Evolutionary conservation across 2,797 vertebrate genomes (phyloP), one percentile per base, ranked within the genome.

Genomic region (Aldrovandia affinis): DNA sequence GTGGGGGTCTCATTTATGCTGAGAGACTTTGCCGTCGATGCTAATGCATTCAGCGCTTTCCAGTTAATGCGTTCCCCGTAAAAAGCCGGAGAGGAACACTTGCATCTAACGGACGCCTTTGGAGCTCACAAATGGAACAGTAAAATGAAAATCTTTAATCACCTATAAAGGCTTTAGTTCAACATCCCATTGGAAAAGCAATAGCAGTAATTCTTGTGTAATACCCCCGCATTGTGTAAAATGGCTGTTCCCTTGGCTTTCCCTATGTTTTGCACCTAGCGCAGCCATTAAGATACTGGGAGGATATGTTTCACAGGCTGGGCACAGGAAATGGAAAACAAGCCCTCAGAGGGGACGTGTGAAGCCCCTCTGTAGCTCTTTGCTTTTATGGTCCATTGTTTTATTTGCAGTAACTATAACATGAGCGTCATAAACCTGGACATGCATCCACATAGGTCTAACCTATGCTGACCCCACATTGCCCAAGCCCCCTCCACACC

Each of bases 131-230:
- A 78, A 83, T 65, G 36, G 80, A 47, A 47, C 33, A 47, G 33
- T 44, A 61, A 81, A 59, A 80, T 59, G 55, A 75, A 78, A 70
- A 59, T 33, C 81, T 39, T 54, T 82, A 73, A 68, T 82, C 81
- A 63, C 82, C 54, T 18, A 70, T 20, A 70, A 78, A 3, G n/a
- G 68, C 52, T 14, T 36, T 12, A 47, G 36, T 42, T 83, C 73
- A 33, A 50, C 15, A 44, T 47, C 54, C 30, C 50, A 50, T 79
- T 68, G 30, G 75, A 55, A 82, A 83, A 85, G 84, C 61, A 57
- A 68, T 55, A 78, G 59, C 84, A 78, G 75, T 52, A 63, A 30
- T 63, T 54, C 50, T 36, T 68, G 81, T 28, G n/a, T 63, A 83
- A 52, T 42, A 70, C 61, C 39, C 18, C 22, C 25, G 22, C 36